Evolutionary conservation across 1,140 invertebrate genomes (phyloP).

Genomic region (Luehdorfia chinensis): DNA sequence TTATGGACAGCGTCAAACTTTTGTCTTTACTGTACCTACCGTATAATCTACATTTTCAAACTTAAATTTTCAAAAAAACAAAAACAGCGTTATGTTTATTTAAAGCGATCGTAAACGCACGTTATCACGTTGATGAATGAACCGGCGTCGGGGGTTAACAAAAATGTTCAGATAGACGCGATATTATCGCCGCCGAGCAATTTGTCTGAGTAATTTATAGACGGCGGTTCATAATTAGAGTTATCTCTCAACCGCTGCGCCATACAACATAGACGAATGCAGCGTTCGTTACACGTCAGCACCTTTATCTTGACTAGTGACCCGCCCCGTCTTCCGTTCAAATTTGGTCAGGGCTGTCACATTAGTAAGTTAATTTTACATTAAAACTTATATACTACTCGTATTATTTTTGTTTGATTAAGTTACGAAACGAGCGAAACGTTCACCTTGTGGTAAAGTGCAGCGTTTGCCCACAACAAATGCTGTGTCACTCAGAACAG

Average conservation of each 20-base stretch:
- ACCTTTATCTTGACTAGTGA: slow-evolving; percentile 14
- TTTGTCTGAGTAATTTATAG: slow-evolving; percentile 38
- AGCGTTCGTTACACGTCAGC: slow-evolving; percentile 1
- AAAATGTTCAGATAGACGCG: slow-evolving; percentile 32
- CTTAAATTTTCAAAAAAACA: not conserved
- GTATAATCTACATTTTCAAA: no score
- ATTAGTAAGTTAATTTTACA: no score
- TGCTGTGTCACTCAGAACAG: no score
- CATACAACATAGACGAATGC: not conserved
- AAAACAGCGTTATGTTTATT: slow-evolving; percentile 5
- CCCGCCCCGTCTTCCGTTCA: slow-evolving; percentile 9
- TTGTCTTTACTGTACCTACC: no score
- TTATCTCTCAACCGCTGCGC: slow-evolving; percentile 22
- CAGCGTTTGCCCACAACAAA: no score
- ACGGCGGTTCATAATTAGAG: slow-evolving; percentile 27
- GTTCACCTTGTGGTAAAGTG: no score
- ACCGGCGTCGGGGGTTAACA: slow-evolving; percentile 26
- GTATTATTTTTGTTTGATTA: no score
- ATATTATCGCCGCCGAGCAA: slow-evolving; percentile 28
- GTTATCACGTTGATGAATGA: slow-evolving; percentile 29
- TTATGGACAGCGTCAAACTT: no score
- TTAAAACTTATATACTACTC: no score
- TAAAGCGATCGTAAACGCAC: slow-evolving; percentile 16
- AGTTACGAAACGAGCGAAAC: no score
- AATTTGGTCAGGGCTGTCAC: no score